Base-by-base conservation (phyloP, 2,113 vertebrate genomes). In the Ploceus nigricollis region DNA sequence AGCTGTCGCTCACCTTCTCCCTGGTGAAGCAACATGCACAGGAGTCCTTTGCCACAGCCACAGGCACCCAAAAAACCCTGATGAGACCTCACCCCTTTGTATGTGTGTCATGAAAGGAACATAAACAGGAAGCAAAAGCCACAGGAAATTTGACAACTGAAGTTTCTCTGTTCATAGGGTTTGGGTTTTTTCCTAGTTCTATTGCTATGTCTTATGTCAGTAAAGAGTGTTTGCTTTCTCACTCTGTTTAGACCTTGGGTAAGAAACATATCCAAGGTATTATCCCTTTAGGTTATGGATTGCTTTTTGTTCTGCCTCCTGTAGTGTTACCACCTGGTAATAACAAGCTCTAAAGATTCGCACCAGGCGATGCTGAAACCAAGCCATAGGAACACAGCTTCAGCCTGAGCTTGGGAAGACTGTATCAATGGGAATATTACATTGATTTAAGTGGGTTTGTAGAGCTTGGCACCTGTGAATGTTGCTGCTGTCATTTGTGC, bases 71-170 rank as follows among this genome's bases (percentile, higher is more conserved):
- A 28, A 70, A 66, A 66, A 11, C 80, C 48, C 47, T n/a, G 13
- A 54, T n/a, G 22, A 68, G 60, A 75, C 11, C 86, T 91, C 27
- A 40, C 54, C 51, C 65, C 68, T 64, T 47, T 2, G 0, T 42
- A 51, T 11, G 3, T 3, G 1, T 91, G 64, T 68, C 83, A 68
- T 75, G 39, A 87, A 92, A 89, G 89, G 80, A 90, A 68, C 86
- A 78, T 84, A 92, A 97, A 94, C 95, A 97, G 94, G 94, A 97
- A 95, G 83, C 51, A 45, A 71, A 97, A 95, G 86, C 94, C 95
- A 93, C 95, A 92, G 94, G 96, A 97, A 96, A 87, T 81, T 81
- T 5, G 1, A 58, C 8, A 27, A 92, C 86, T 28, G 47, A 91
- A 77, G 47, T 84, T 92, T 93, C 54, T 30, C 42, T 10, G 44